Evolutionary conservation across 2,888 invertebrate genomes (phyloP).

Genomic region (Papilio demoleus): DNA sequence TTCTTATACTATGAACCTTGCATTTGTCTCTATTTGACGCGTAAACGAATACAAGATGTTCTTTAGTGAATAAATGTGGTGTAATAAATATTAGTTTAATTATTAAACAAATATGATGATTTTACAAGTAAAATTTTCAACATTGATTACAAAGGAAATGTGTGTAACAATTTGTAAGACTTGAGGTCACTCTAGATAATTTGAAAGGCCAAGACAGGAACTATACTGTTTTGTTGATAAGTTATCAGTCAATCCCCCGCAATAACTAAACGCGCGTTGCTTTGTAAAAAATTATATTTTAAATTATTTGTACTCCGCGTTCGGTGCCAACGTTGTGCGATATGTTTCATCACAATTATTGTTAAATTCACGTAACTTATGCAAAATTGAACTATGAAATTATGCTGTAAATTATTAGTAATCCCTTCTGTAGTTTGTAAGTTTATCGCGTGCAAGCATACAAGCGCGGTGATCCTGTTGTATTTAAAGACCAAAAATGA

Average conservation of each 20-base stretch:
- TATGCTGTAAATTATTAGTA: background rate
- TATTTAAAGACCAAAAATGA: background rate
- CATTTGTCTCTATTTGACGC: background rate
- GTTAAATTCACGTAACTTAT: background rate
- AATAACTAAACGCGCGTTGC: background rate
- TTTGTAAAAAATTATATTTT: background rate
- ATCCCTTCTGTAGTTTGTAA: background rate
- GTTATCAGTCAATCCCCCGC: conserved; percentile 15
- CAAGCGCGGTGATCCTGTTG: background rate
- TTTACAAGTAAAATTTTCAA: background rate
- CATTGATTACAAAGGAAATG: background rate
- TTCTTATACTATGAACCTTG: background rate
- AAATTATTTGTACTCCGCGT: background rate
- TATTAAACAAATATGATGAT: background rate
- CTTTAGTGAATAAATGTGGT: background rate
- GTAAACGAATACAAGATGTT: background rate
- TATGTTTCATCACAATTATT: background rate
- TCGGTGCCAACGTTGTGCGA: background rate
- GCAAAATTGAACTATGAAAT: background rate
- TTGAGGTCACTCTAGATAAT: conserved; percentile 15
- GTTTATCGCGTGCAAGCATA: background rate
- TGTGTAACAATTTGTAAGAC: conserved; percentile 12
- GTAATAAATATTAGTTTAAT: background rate
- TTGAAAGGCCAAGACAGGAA: conserved; percentile 14
- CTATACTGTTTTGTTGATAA: conserved; percentile 12